These are phyloP conservation scores for Pipa parva DNA, from an alignment of 2,113 vertebrate genomes.

Conservation along the genomic window DNA sequence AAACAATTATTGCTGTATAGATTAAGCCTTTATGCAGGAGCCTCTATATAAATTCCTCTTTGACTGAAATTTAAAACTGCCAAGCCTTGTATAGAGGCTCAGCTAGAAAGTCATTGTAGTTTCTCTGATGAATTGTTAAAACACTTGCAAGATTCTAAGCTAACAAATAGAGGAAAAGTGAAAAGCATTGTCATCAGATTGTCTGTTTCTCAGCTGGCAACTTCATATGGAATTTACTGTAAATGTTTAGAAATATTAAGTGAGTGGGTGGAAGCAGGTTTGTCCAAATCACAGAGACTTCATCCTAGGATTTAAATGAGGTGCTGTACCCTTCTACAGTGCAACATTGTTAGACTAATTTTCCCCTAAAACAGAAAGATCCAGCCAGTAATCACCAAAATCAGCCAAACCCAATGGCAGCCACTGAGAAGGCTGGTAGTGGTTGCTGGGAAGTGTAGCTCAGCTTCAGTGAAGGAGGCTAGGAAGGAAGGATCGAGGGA, in stretches of 20 bases:
- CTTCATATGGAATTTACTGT: neutral
- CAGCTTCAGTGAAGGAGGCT: neutral
- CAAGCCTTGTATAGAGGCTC: neutral
- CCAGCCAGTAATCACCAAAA: too few relatives aligned
- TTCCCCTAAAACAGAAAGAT: too few relatives aligned
- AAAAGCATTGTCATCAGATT: neutral
- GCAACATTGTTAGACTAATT: too few relatives aligned
- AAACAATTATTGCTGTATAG: neutral
- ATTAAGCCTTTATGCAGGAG: neutral
- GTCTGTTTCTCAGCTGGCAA: neutral
- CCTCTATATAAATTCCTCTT: neutral
- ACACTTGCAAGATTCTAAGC: neutral
- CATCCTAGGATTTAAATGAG: too few relatives aligned
- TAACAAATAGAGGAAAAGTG: neutral
- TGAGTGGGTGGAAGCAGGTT: neutral
- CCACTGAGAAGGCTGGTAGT: too few relatives aligned
- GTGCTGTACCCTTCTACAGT: too few relatives aligned
- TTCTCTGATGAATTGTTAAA: neutral
- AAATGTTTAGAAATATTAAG: neutral
- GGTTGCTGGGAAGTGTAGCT: neutral
- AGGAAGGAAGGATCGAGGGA: too few relatives aligned
- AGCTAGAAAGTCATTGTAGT: neutral
- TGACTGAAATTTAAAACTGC: neutral
- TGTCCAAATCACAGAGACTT: too few relatives aligned
- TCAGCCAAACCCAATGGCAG: too few relatives aligned